A percentile compares a stretch with the other conserved stretches of the same genome.
Conservation (phyloP, 2,113 vertebrate species). For the Callorhinus ursinus region DNA sequence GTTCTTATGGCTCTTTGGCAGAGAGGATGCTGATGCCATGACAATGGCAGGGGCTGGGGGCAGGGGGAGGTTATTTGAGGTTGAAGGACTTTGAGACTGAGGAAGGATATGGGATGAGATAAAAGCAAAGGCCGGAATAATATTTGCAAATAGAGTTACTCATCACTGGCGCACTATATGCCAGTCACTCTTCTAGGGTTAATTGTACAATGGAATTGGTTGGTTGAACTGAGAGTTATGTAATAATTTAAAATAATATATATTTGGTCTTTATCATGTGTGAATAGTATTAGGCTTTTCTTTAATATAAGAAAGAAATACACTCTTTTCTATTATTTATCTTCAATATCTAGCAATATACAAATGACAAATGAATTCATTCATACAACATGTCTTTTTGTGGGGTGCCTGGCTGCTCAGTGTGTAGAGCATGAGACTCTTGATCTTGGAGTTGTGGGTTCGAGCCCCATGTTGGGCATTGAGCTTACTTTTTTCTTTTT, state of each 20-base stretch:
- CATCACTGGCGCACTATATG: not conserved
- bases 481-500: not conserved
- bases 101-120: not conserved
- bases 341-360: not conserved
- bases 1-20: not conserved
- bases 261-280: not conserved
- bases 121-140: not conserved
- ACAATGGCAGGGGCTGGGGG: not conserved
- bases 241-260: not conserved
- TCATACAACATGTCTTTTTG: not conserved
- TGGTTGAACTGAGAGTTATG: not conserved
- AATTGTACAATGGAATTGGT: not conserved
- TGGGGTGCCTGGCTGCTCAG: not conserved
- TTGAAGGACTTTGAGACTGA: not conserved
- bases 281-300: not conserved
- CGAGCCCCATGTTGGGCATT: not conserved
- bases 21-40: not conserved
- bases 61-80: not conserved
- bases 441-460: not conserved
- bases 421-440: not conserved
- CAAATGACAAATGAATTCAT: not conserved
- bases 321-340: not conserved
- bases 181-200: not conserved
- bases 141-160: not conserved
- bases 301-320: not conserved